Percentiles rank a stretch among this genome's conserved stretches.
Conservation (phyloP, 2,888 invertebrate species). For the Lochmaea crataegi region DNA sequence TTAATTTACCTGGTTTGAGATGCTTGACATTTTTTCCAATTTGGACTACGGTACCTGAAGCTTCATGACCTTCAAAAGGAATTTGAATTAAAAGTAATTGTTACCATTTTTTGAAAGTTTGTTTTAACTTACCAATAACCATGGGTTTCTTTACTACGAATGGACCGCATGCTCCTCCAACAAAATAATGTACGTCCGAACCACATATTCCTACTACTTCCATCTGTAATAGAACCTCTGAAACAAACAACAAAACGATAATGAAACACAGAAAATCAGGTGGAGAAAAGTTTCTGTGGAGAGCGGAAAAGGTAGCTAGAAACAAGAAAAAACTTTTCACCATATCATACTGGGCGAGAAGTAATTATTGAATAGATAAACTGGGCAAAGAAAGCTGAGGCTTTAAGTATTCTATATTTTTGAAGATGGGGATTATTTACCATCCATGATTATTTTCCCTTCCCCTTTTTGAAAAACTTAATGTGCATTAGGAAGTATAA, state of each 20-base stretch:
- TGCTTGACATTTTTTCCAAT: slow-evolving; percentile 78
- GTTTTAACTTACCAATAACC: slow-evolving; percentile 78
- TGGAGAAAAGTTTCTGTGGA: too few species aligned
- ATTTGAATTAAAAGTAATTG: neutral
- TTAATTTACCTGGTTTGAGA: slow-evolving; percentile 70
- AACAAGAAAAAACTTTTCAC: too few species aligned
- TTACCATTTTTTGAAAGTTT: slow-evolving; percentile 2
- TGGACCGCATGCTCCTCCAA: slow-evolving; percentile 85
- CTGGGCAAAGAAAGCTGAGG: too few species aligned
- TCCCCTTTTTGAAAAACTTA: too few species aligned
- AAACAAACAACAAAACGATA: slow-evolving; percentile 48
- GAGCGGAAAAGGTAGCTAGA: too few species aligned
- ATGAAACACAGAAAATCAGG: too few species aligned
- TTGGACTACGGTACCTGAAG: slow-evolving; percentile 83
- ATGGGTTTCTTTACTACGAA: slow-evolving; percentile 91
- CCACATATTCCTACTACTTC: slow-evolving; percentile 97
- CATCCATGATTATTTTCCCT: too few species aligned
- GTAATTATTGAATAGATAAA: too few species aligned
- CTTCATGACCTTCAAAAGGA: slow-evolving; percentile 90
- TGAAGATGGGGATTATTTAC: too few species aligned
- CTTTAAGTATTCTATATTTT: too few species aligned
- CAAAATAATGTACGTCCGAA: slow-evolving; percentile 93
- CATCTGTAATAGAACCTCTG: slow-evolving; percentile 90
- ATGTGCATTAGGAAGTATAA: too few species aligned
- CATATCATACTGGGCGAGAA: too few species aligned